Base-by-base conservation (phyloP, 1,140 invertebrate species). In the Heterodera schachtii region DNA sequence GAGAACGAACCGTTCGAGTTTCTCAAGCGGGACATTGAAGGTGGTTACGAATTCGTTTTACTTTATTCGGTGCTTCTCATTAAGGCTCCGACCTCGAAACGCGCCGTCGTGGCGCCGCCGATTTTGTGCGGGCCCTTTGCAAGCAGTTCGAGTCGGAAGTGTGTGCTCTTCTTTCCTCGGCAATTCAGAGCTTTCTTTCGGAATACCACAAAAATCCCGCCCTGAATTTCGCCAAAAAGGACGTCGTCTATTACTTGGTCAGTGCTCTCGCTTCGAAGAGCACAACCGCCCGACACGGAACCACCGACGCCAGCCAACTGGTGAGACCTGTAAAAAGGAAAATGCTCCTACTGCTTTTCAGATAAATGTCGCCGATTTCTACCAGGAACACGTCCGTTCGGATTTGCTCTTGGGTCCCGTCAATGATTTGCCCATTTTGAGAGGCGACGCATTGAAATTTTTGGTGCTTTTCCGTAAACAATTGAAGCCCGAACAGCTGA, bases 1-100 rank as follows among this genome's bases (percentile, higher is more conserved):
- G 95, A 97, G 91, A 96, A 98, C 89, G 98, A 98, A 91, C 95
- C 96, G 0, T 97, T 98, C 90, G 97, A 99, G 91, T 99, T 98
- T 88, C 97, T 98, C 81, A 91, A 96, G 64, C 92, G 95, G 73
- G 97, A 99, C 91, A 96, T 99, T 83, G 97, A 99, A 92, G 97
- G 97, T 84, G 77, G n/a, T 21, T 6, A 60, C 57, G 41, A 19
- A 79, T 31, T 31, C 31, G 31, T 31, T 31, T 31, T 31, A 16
- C 8, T 82, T 64, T 3, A 21, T 83, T 73, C 21, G 2, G 8
- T 64, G 31, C 19, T 0, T 46, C 73, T 9, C 44, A n/a, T 85
- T 69, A 57, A 85, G 84, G 84, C 86, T 6, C 82, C 90, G 97
- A 99, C 91, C 94, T 97, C 52, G 96, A 98, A 90, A 99, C 97